Evolutionary conservation across 2,888 invertebrate species (phyloP), one percentile per base, ranked within the genome.

Genomic region (Tanaodytes sp.): DNA sequence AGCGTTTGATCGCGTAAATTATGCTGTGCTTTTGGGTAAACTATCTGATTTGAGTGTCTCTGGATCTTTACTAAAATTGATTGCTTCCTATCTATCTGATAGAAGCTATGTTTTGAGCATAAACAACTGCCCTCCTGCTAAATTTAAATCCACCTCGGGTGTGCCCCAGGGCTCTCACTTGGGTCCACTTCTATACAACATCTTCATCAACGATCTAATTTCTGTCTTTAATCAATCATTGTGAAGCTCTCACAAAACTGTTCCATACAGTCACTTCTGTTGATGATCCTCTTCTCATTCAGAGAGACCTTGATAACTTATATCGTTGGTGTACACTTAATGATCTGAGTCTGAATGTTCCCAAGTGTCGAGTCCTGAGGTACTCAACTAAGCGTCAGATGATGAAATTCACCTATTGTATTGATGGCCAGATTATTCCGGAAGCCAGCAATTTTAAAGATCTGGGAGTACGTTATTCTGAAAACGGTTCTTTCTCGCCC

Each of bases 171-270:
- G n/a, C n/a, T n/a, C n/a, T n/a, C n/a, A n/a, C n/a, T n/a, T n/a
- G n/a, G n/a, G n/a, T n/a, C n/a, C n/a, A n/a, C n/a, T n/a, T n/a
- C n/a, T n/a, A n/a, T n/a, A n/a, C n/a, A n/a, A n/a, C n/a, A n/a
- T n/a, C n/a, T n/a, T n/a, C n/a, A n/a, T n/a, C n/a, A n/a, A n/a
- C n/a, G n/a, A n/a, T n/a, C n/a, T 33, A 52, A 11, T 61, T 61
- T 19, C 36, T 45, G 12, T 16, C 45, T 9, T 61, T 52, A 27
- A 49, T 61, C 19, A 52, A 61, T 18, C 45, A 61, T 18, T 23
- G n/a, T n/a, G n/a, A n/a, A 52, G 4, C 16, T 14, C 9, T 0
- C 1, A 1, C 0, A 6, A 0, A 23, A 52, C 2, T 6, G 9
- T 12, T 61, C 27, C 20, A 37, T 43, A 37, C 11, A 43, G 1